Evolutionary conservation across 2,888 invertebrate genomes (phyloP).

Genomic region (Spodoptera littoralis): DNA sequence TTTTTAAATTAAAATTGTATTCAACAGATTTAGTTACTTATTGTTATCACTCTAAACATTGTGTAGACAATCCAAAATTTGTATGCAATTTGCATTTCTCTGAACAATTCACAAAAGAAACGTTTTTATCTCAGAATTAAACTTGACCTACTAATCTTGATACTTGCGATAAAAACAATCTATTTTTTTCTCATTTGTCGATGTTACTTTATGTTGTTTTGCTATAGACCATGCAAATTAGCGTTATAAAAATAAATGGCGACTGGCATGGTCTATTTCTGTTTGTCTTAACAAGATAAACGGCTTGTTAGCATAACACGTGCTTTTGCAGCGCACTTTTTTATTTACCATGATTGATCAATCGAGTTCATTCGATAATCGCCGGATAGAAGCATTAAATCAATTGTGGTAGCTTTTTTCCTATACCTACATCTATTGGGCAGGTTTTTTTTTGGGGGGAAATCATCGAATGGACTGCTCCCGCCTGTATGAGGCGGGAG

Average conservation of each 20-base stretch:
- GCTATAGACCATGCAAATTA: constrained; percentile 29
- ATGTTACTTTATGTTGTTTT: constrained; percentile 16
- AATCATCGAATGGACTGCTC: too few relatives aligned
- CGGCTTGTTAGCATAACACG: constrained; percentile 40
- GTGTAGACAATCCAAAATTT: too few relatives aligned
- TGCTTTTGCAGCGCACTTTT: constrained; percentile 39
- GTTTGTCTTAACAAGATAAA: constrained; percentile 49
- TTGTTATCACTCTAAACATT: too few relatives aligned
- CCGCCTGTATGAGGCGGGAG: too few relatives aligned
- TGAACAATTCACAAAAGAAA: too few relatives aligned
- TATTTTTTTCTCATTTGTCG: not conserved
- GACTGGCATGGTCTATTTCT: constrained; percentile 42
- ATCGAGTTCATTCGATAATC: constrained; percentile 29
- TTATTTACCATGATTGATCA: constrained; percentile 50
- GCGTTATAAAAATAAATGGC: constrained; percentile 37
- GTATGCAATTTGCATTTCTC: too few relatives aligned
- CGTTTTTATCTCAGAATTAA: not conserved
- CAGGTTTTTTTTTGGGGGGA: too few relatives aligned
- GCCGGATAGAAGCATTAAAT: constrained; percentile 23
- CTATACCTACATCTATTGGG: too few relatives aligned
- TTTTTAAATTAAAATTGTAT: not conserved
- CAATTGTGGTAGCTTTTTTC: constrained; percentile 13
- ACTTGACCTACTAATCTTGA: constrained; percentile 20
- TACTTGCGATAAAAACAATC: constrained; percentile 4
- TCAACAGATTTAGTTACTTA: not conserved